These are phyloP conservation scores for Dioctria linearis DNA, from an alignment of 2,888 invertebrate genomes.

Conservation along the genomic window DNA sequence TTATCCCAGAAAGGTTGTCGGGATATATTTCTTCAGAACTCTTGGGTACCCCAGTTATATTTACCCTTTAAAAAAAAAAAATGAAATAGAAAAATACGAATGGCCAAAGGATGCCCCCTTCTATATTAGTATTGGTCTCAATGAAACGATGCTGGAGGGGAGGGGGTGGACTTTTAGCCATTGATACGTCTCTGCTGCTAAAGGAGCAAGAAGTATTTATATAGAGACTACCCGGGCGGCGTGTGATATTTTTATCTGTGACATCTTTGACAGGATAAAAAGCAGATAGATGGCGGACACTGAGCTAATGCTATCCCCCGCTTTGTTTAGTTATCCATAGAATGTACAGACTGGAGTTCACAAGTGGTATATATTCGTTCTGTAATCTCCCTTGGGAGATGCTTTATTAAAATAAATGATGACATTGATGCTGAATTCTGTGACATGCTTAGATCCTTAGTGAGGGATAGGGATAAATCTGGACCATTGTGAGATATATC, in stretches of 20 bases:
- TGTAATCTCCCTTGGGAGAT: constrained; percentile 49
- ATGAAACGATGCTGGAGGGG: neutral
- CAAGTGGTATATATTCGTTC: constrained; percentile 26
- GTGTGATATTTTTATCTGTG: constrained; percentile 50
- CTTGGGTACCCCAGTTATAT: constrained; percentile 21
- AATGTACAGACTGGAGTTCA: neutral
- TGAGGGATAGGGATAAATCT: constrained; percentile 39
- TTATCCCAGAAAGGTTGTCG: neutral
- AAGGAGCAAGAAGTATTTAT: neutral
- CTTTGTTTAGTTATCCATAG: constrained; percentile 41
- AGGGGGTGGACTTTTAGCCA: constrained; percentile 27
- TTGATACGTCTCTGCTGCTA: constrained; percentile 29
- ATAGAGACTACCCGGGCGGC: neutral
- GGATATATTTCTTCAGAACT: constrained; percentile 13
- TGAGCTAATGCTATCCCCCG: constrained; percentile 15
- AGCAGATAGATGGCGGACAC: constrained; percentile 43
- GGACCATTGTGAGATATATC: constrained; percentile 30
- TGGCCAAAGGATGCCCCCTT: constrained; percentile 23
- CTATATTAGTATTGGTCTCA: constrained; percentile 3
- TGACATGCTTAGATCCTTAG: constrained; percentile 21
- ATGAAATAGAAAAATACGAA: constrained; percentile 30
- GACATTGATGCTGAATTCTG: constrained; percentile 45
- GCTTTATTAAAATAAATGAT: constrained; percentile 52
- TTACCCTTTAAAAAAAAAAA: constrained; percentile 20
- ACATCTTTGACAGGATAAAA: constrained; percentile 51